Conservation (phyloP, 2,888 invertebrate genomes). For the Rhogogaster chlorosoma region DNA sequence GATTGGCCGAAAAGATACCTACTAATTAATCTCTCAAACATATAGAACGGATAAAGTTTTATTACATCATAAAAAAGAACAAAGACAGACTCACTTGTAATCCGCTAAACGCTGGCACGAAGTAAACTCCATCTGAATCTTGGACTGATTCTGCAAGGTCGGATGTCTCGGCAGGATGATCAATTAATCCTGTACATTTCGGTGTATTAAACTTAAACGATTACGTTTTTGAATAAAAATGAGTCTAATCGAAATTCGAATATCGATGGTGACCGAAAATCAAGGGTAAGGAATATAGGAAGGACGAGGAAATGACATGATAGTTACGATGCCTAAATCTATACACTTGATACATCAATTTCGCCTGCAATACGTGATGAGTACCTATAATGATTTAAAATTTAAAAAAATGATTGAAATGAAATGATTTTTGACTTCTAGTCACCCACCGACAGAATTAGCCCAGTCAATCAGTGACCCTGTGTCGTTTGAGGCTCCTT, state of each 20-base stretch:
- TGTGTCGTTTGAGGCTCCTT: constrained; percentile 93
- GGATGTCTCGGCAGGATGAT: constrained; percentile 83
- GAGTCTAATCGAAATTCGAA: neutral
- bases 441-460: constrained; percentile 81
- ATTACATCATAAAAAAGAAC: neutral
- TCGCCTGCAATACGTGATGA: neutral
- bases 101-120: constrained; percentile 94
- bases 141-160: constrained; percentile 84
- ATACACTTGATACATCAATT: neutral
- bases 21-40: neutral
- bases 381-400: neutral
- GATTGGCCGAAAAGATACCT: neutral
- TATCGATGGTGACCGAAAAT: neutral
- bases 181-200: constrained; percentile 81
- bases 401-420: neutral
- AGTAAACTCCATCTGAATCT: constrained; percentile 89
- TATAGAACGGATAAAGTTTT: neutral
- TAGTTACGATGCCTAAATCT: neutral
- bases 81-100: constrained; percentile 83
- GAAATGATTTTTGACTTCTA: neutral
- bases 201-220: neutral
- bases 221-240: too few relatives aligned
- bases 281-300: neutral
- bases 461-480: constrained; percentile 95
- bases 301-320: neutral